phyloP scores from a whole-genome alignment of 1,140 invertebrate genomes.

The Homarus americanus region DNA sequence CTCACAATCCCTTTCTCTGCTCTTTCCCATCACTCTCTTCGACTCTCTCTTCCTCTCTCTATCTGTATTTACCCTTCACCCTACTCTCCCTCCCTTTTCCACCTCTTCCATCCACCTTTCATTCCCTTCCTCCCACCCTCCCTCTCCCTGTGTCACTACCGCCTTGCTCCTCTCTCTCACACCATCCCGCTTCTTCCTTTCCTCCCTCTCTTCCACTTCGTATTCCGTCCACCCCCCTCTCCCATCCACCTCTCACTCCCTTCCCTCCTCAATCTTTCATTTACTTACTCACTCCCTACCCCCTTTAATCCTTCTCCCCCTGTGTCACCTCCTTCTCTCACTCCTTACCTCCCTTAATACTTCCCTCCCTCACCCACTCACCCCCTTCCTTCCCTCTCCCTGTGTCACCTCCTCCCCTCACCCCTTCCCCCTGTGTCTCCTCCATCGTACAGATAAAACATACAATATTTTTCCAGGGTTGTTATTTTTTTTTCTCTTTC shows the following conservation, averaged over 20 bases:
- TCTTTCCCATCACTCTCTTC: too few species aligned
- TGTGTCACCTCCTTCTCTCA: neutral
- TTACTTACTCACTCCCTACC: neutral
- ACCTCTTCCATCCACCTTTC: neutral
- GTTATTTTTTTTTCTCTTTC: neutral
- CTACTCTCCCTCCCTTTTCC: neutral
- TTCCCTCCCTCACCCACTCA: neutral
- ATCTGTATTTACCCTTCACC: neutral
- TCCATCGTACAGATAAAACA: neutral
- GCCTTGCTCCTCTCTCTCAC: conserved; percentile 10
- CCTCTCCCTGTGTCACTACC: neutral
- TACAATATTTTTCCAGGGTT: neutral
- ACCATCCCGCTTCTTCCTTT: neutral
- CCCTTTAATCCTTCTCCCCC: neutral
- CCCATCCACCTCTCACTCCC: neutral
- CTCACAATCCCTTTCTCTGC: neutral
- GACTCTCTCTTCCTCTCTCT: neutral
- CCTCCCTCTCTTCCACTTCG: neutral
- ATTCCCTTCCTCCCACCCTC: neutral
- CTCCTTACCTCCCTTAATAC: neutral
- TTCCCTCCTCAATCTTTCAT: neutral
- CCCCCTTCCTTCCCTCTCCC: neutral
- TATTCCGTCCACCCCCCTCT: too few species aligned
- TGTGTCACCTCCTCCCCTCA: neutral
- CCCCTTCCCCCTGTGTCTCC: neutral